Conservation (phyloP, 2,113 vertebrate genomes). For the Prolemur simus region DNA sequence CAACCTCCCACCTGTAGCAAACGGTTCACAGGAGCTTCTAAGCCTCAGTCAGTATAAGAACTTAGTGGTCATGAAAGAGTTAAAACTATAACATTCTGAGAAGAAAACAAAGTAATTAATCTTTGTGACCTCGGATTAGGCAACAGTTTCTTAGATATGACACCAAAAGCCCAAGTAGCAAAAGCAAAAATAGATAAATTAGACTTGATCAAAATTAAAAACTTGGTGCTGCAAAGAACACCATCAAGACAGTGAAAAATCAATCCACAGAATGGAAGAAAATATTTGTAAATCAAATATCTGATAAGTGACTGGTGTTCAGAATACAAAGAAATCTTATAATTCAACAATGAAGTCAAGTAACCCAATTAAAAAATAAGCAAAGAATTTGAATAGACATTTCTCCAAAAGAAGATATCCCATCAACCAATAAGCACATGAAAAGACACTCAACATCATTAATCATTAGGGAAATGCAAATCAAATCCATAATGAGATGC, state of each 20-base stretch:
- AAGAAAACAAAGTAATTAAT: not conserved
- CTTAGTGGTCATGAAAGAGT: not conserved
- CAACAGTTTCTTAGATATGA: not conserved
- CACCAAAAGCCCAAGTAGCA: not conserved
- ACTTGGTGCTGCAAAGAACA: not conserved
- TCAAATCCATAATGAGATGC: not conserved
- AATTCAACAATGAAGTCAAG: not conserved
- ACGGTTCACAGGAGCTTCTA: not conserved
- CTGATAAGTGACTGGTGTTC: not conserved
- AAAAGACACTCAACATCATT: not conserved
- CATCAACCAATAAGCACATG: not conserved
- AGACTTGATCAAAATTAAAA: constrained; percentile 15
- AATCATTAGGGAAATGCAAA: not conserved
- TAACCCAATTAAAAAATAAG: not conserved
- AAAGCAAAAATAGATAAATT: not conserved
- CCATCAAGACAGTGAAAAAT: not conserved
- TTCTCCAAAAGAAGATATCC: constrained; percentile 16
- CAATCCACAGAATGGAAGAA: not conserved
- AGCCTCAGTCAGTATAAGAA: not conserved
- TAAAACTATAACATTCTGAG: constrained; percentile 5
- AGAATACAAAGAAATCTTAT: not conserved
- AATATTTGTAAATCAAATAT: not conserved
- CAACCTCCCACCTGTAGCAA: not conserved
- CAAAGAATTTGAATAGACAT: not conserved
- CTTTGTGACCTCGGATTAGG: not conserved